Evolutionary conservation across 35 echinoderm and acorn worm genomes (phyloP), one percentile per base, ranked within the genome.

Genomic region (Ophioderma brevispina): DNA sequence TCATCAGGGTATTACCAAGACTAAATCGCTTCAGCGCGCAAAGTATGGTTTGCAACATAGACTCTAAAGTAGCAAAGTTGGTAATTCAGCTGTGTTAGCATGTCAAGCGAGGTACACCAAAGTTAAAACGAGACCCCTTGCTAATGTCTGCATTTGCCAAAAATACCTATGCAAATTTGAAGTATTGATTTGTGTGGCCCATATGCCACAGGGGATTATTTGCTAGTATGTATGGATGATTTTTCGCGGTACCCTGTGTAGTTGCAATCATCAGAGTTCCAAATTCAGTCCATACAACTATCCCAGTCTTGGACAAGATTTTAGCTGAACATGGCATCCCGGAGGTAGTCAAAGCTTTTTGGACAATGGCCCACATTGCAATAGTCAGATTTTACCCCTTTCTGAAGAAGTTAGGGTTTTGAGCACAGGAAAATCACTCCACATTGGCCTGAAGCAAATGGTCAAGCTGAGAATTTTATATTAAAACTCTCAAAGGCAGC

Each of bases 181-280:
- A 23, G 36, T 30, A 40, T 78, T 1, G 82, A 91, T 78, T 91
- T 91, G 17, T 31, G 25, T 34, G 89, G 75, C 0, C 82, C 89
- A 77, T 78, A 39, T 25, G 35, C 82, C 14, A 38, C 63, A 15
- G 84, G 93, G 19, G 89, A 92, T 28, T 96, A 96, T 56, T 79
- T 96, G 19, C 49, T 92, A 25, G 90, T 96, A 15, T 86, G 92
- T 0, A 35, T 89, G 32, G 94, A 96, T 56, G 82, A 91, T 36
- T 96, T 93, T 76, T 86, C 43, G 36, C 33, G 91, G 33, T 96
- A 87, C 76, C 94, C 91, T 4, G 94, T n/a, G n/a, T 79, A 80
- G 91, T 96, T 0, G 78, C 89, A 75, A 39, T 93, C 21, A 38
- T 96, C 0, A 43, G 38, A 8, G n/a, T n/a, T n/a, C 82, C 94